These are phyloP conservation scores for Pseudomyrmex dendroicus DNA, from an alignment of 1,140 invertebrate species.

Conservation along the genomic window DNA sequence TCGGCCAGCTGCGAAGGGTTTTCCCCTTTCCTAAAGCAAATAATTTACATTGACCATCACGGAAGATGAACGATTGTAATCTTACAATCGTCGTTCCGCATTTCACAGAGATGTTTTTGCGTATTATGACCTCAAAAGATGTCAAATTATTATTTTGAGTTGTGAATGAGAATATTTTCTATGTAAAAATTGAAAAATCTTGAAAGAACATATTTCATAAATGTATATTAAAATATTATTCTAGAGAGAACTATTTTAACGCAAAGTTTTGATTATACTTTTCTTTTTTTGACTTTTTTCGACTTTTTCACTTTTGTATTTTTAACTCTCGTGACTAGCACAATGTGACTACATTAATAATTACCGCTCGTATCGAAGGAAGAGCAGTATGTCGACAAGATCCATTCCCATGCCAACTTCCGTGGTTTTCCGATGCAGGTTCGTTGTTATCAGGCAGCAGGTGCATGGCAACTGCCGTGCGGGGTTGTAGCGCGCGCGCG, in stretches of 20 bases:
- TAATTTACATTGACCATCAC: slow-evolving; percentile 64
- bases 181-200: background rate
- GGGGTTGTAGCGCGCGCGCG: background rate
- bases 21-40: slow-evolving; percentile 51
- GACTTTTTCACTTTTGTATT: background rate
- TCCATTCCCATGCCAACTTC: slow-evolving; percentile 39
- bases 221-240: too few relatives aligned
- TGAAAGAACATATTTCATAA: too few relatives aligned
- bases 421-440: background rate
- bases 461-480: slow-evolving; percentile 38
- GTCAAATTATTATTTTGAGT: background rate
- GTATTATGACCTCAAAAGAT: background rate
- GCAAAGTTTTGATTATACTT: too few relatives aligned
- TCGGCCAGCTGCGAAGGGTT: background rate
- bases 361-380: background rate
- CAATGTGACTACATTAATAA: background rate
- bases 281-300: background rate
- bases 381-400: background rate
- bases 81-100: slow-evolving; percentile 13
- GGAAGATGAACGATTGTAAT: slow-evolving; percentile 54
- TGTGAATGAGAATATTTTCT: background rate
- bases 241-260: too few relatives aligned
- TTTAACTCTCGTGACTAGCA: background rate
- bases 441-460: slow-evolving; percentile 40
- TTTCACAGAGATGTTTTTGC: background rate